Evolutionary conservation across 2,797 vertebrate genomes (phyloP).

Genomic region (Sarcoramphus papa): DNA sequence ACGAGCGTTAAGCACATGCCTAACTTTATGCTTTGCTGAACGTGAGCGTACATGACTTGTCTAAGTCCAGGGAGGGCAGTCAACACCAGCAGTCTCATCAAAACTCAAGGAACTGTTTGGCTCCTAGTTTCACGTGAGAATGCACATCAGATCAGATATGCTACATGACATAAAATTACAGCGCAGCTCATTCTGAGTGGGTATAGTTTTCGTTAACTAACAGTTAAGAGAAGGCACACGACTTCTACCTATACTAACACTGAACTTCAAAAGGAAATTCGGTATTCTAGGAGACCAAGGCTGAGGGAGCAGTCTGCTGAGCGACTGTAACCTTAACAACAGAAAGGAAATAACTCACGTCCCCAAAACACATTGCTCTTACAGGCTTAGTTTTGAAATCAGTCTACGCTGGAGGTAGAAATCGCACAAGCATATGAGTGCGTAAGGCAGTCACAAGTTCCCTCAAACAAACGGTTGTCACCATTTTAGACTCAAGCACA

Average conservation of each 20-base stretch:
- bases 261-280: neutral
- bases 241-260: neutral
- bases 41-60: no score
- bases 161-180: neutral
- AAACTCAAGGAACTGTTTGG: neutral
- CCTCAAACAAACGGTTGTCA: neutral
- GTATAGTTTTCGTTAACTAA: neutral
- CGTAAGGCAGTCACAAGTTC: neutral
- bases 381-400: neutral
- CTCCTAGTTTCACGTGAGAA: neutral
- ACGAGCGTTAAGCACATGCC: rapidly evolving
- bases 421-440: rapidly evolving
- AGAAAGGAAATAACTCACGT: neutral
- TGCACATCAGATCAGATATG: rapidly evolving
- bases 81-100: neutral
- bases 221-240: neutral
- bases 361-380: neutral
- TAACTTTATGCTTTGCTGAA: neutral
- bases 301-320: neutral
- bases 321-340: neutral
- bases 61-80: neutral
- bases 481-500: neutral
- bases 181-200: rapidly evolving
- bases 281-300: neutral
- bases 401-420: rapidly evolving